Evolutionary conservation across 2,113 vertebrate species (phyloP).

Genomic region (Mixornis gularis): DNA sequence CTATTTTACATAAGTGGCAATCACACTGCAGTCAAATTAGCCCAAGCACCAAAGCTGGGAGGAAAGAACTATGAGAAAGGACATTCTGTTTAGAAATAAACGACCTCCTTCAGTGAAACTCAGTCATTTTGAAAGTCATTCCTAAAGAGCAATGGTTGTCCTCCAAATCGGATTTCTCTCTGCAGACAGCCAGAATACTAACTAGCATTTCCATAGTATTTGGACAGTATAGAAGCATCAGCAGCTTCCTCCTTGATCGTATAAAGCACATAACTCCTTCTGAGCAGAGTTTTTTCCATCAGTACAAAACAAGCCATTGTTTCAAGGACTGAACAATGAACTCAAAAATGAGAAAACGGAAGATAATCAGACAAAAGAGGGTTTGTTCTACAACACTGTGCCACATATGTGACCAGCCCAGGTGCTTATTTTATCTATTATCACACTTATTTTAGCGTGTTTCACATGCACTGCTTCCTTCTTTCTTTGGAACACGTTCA

Average conservation of each 20-base stretch:
- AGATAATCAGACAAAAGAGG: background rate
- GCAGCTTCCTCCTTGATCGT: background rate
- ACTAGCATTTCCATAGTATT: background rate
- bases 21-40: background rate
- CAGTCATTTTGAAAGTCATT: background rate
- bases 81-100: background rate
- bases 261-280: background rate
- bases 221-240: background rate
- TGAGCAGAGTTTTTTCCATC: background rate
- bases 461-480: background rate
- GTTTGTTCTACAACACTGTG: background rate
- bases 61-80: background rate
- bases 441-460: background rate
- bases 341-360: background rate
- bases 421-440: slow-evolving; percentile 9
- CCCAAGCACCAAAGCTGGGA: background rate
- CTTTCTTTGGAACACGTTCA: background rate
- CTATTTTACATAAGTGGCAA: background rate
- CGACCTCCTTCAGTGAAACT: background rate
- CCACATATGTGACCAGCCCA: background rate
- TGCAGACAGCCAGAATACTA: background rate
- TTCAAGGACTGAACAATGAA: background rate
- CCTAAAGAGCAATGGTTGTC: background rate
- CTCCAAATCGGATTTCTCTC: background rate
- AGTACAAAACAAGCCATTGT: background rate